Evolutionary conservation across 1,140 invertebrate genomes (phyloP).

Genomic region (Pteromalus puparum): DNA sequence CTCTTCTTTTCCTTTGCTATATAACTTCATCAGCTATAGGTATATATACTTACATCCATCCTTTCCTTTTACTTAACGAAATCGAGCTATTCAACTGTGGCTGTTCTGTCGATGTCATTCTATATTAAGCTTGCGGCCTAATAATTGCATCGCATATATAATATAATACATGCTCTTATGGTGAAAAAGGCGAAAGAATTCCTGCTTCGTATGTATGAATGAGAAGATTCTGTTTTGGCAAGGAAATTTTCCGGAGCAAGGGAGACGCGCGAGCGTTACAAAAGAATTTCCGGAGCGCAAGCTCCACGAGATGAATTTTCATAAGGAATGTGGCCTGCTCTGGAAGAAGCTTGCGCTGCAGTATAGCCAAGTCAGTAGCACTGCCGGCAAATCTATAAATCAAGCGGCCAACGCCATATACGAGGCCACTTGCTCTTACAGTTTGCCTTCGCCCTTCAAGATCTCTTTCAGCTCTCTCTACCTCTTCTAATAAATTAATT

Average conservation of each 20-base stretch:
- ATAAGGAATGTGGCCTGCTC: slow-evolving; percentile 13
- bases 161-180: background rate
- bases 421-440: slow-evolving; percentile 16
- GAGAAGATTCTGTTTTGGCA: slow-evolving; percentile 22
- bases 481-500: slow-evolving; percentile 43
- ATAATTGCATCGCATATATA: too few relatives aligned
- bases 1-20: too few relatives aligned
- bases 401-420: background rate
- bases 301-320: slow-evolving; percentile 37
- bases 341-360: background rate
- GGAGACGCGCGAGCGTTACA: background rate
- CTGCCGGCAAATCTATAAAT: slow-evolving; percentile 32
- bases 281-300: slow-evolving; percentile 3
- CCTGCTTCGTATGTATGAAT: slow-evolving; percentile 25
- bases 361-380: too few relatives aligned
- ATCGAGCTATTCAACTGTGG: background rate
- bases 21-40: too few relatives aligned
- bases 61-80: background rate
- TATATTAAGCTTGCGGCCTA: background rate
- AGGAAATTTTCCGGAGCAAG: background rate
- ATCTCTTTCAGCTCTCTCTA: background rate
- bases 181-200: slow-evolving; percentile 1
- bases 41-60: background rate
- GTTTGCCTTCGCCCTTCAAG: background rate
- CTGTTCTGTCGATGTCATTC: background rate